phyloP scores from a whole-genome alignment of 2,888 invertebrate genomes.

The Aporophyla nigra region DNA sequence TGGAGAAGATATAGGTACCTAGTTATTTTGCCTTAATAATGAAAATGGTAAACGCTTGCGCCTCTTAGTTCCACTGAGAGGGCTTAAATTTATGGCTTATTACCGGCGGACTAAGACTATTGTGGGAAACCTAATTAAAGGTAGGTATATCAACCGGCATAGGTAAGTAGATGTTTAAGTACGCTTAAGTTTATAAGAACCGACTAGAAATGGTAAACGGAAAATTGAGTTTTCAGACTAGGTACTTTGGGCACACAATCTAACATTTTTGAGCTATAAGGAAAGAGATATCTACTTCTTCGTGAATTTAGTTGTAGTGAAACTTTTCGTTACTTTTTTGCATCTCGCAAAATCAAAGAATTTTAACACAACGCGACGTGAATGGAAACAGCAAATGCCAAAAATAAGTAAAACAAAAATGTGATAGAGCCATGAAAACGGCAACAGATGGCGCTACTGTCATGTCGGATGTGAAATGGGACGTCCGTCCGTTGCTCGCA shows the following conservation, averaged over 20 bases:
- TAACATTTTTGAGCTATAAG: too few relatives aligned
- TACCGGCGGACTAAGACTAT: neutral
- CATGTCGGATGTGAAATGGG: slow-evolving; percentile 50
- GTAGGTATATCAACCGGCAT: neutral
- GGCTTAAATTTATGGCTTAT: slow-evolving; percentile 11
- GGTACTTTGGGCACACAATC: neutral
- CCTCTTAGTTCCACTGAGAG: slow-evolving; percentile 7
- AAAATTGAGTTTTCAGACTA: neutral
- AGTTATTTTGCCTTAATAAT: slow-evolving; percentile 37
- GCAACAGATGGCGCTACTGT: slow-evolving; percentile 44
- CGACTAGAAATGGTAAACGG: neutral
- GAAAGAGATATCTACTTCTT: neutral
- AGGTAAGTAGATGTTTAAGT: neutral
- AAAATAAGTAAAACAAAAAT: slow-evolving; percentile 48
- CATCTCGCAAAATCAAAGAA: slow-evolving; percentile 16
- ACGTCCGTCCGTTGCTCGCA: slow-evolving; percentile 38
- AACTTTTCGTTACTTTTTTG: slow-evolving; percentile 22
- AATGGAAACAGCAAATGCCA: slow-evolving; percentile 8
- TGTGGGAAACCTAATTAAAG: slow-evolving; percentile 24
- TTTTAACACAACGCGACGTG: slow-evolving; percentile 8
- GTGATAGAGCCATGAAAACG: slow-evolving; percentile 37
- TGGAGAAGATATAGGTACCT: neutral
- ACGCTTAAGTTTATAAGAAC: neutral
- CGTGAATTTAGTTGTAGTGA: neutral
- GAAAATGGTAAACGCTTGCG: slow-evolving; percentile 9